Evolutionary conservation across 2,113 vertebrate genomes (phyloP).

Genomic region (Hippocampus guttulatus): DNA sequence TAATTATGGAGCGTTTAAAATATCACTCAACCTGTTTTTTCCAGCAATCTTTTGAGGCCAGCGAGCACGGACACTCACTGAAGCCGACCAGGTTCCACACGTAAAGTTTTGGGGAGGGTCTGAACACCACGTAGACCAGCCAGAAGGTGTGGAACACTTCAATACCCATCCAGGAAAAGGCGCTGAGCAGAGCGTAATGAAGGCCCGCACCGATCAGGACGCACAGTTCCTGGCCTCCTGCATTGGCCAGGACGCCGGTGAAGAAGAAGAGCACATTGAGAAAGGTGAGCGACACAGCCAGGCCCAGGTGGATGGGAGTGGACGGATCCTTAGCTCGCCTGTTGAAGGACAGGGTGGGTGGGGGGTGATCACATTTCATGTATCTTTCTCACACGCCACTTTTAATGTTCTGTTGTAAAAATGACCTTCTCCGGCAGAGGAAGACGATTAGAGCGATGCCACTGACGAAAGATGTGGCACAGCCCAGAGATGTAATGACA

Average conservation of each 20-base stretch:
- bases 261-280: slow-evolving; percentile 68
- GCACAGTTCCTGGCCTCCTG: slow-evolving; percentile 42
- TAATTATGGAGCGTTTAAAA: neutral
- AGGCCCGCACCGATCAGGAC: slow-evolving; percentile 46
- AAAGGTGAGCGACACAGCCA: slow-evolving; percentile 56
- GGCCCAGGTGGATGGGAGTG: slow-evolving; percentile 58
- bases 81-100: slow-evolving; percentile 66
- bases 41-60: neutral
- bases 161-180: slow-evolving; percentile 73
- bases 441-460: slow-evolving; percentile 59
- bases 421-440: slow-evolving; percentile 62
- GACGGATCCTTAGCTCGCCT: slow-evolving; percentile 51
- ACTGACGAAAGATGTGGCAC: slow-evolving; percentile 62
- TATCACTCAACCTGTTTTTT: neutral
- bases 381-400: neutral
- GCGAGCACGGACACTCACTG: slow-evolving; percentile 48
- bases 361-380: neutral
- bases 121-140: slow-evolving; percentile 67
- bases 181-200: slow-evolving; percentile 70
- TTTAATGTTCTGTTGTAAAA: neutral
- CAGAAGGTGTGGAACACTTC: slow-evolving; percentile 73
- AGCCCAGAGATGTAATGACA: slow-evolving; percentile 64
- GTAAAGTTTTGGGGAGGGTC: slow-evolving; percentile 38
- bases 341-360: neutral
- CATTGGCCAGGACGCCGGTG: slow-evolving; percentile 64